phyloP scores from a whole-genome alignment of 2,888 invertebrate species.

The Diarsia brunnea region DNA sequence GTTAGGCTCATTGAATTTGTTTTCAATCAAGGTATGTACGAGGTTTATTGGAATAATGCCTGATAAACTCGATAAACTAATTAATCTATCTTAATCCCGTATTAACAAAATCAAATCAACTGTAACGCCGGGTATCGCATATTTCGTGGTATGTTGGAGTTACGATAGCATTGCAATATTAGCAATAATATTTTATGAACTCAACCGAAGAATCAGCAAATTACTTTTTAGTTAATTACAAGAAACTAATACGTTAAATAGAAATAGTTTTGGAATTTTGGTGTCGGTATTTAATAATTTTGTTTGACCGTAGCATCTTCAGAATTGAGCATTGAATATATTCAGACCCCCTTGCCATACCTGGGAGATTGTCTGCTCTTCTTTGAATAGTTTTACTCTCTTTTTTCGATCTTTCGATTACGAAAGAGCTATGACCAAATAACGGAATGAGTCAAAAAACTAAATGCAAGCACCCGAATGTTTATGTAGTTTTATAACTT shows the following conservation, averaged over 20 bases:
- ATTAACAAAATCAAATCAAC: constrained; percentile 8
- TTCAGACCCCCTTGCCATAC: neutral
- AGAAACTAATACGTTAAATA: neutral
- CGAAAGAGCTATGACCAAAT: no score
- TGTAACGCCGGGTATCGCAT: neutral
- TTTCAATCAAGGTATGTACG: constrained; percentile 77
- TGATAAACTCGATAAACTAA: neutral
- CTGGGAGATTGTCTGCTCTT: neutral
- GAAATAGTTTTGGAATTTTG: neutral
- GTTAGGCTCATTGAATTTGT: constrained; percentile 82
- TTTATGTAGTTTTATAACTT: neutral
- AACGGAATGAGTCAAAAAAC: neutral
- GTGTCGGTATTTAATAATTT: neutral
- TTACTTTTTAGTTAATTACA: neutral
- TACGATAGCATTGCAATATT: constrained; percentile 1
- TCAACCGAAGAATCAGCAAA: neutral
- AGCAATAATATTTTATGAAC: neutral
- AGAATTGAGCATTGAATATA: neutral
- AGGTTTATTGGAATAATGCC: neutral
- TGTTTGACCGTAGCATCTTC: no score
- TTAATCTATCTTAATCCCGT: constrained; percentile 5
- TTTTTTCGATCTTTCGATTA: neutral
- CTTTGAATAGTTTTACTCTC: neutral
- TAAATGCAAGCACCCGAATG: neutral
- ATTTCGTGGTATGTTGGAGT: neutral